A percentile compares a stretch with the other conserved stretches of the same genome.
Conservation (phyloP, 2,113 vertebrate genomes). For the Pollachius pollachius region DNA sequence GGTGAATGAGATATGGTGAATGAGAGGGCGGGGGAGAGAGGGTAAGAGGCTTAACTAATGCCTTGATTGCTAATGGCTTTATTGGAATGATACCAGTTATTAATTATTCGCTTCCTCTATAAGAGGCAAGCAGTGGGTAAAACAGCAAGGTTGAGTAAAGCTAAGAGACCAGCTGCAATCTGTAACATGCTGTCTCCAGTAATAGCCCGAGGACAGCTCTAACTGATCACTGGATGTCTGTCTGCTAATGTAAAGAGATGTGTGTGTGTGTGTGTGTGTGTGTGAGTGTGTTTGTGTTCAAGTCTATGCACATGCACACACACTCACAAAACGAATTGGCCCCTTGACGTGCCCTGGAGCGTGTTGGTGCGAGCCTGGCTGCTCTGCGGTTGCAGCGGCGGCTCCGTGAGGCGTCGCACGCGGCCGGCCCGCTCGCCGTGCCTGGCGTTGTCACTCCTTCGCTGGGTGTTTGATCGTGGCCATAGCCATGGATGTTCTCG, state of each 20-base stretch:
- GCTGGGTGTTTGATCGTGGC: too few species aligned
- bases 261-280: conserved; percentile 13
- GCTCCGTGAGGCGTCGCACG: too few species aligned
- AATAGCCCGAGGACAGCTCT: conserved; percentile 62
- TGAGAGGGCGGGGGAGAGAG: background rate
- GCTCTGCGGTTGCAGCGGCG: too few species aligned
- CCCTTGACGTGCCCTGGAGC: background rate
- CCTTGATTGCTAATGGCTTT: conserved; percentile 67
- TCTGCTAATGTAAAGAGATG: conserved; percentile 49
- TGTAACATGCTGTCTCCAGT: conserved; percentile 59
- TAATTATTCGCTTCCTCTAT: conserved; percentile 56
- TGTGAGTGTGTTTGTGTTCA: background rate
- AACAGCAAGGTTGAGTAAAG: conserved; percentile 42
- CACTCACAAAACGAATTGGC: too few species aligned
- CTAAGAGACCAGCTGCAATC: conserved; percentile 53
- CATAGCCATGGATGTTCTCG: too few species aligned
- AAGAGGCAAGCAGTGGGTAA: conserved; percentile 33
- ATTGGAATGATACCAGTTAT: conserved; percentile 73
- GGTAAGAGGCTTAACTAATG: conserved; percentile 44
- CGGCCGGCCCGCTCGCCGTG: too few species aligned
- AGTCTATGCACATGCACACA: conserved; percentile 4
- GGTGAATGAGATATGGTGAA: conserved; percentile 57
- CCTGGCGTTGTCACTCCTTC: too few species aligned
- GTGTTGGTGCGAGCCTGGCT: background rate
- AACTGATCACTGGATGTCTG: conserved; percentile 56